phyloP scores from a whole-genome alignment of 2,888 invertebrate genomes.

The Hirtodrosophila confusa region DNA sequence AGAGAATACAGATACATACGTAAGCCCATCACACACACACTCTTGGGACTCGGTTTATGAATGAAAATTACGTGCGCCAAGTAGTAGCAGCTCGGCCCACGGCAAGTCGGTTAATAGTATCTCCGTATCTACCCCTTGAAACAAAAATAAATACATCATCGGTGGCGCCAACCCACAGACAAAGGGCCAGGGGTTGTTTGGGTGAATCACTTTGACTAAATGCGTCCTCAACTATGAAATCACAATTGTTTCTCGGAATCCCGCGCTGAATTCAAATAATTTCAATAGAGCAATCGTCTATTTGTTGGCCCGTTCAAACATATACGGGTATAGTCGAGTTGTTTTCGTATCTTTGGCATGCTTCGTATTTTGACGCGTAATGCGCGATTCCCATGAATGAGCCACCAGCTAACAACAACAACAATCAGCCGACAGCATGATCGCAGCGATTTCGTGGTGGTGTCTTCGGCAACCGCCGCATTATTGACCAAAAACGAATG shows the following conservation, averaged over 20 bases:
- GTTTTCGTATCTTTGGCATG: conserved; percentile 13
- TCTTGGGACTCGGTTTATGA: conserved; percentile 50
- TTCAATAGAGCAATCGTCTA: conserved; percentile 63
- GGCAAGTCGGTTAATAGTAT: conserved; percentile 40
- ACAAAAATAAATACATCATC: conserved; percentile 42
- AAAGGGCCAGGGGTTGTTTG: conserved; percentile 6
- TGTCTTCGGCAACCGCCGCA: conserved; percentile 1
- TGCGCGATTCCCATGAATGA: conserved; percentile 43
- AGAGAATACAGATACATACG: background rate
- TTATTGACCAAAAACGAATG: conserved; percentile 25
- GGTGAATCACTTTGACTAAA: conserved; percentile 65
- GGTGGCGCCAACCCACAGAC: conserved; percentile 29
- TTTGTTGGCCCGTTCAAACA: conserved; percentile 22
- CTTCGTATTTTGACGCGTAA: conserved; percentile 18
- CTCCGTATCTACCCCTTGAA: conserved; percentile 6
- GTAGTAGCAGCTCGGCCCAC: conserved; percentile 41
- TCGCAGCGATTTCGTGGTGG: background rate
- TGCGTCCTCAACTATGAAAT: conserved; percentile 65
- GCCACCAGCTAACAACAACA: background rate
- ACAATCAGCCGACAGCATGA: no score
- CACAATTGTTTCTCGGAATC: conserved; percentile 64
- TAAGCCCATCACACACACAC: conserved; percentile 1
- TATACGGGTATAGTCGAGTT: background rate
- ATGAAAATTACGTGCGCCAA: conserved; percentile 48
- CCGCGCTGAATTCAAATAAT: conserved; percentile 59